These are phyloP conservation scores for Pelodytes ibericus DNA, from an alignment of 2,797 vertebrate species.

Conservation along the genomic window DNA sequence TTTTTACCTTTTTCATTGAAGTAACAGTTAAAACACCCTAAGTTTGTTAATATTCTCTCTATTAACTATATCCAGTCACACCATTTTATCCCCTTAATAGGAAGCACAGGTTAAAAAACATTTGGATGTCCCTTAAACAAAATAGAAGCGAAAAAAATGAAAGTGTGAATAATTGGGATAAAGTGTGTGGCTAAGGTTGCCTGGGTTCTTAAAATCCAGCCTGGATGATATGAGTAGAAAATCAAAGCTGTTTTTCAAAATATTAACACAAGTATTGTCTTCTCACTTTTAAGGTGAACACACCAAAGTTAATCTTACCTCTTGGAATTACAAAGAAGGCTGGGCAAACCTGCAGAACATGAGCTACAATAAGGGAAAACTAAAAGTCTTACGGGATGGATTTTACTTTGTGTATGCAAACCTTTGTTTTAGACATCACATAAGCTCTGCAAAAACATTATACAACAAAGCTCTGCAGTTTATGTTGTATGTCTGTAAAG, in stretches of 20 bases:
- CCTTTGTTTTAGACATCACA: slow-evolving; percentile 89
- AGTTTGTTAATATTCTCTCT: no score
- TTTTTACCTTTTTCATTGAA: no score
- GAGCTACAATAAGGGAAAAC: slow-evolving; percentile 83
- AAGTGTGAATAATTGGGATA: no score
- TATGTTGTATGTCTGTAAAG: slow-evolving; percentile 88
- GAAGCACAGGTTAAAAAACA: no score
- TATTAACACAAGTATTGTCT: background rate
- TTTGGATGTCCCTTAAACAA: no score
- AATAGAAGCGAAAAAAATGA: no score
- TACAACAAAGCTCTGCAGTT: slow-evolving; percentile 82
- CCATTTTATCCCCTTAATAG: no score
- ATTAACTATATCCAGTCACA: no score
- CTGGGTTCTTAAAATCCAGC: no score
- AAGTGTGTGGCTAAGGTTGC: no score
- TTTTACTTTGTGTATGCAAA: slow-evolving; percentile 96
- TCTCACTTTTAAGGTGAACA: slow-evolving; percentile 18
- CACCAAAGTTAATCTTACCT: slow-evolving; percentile 73
- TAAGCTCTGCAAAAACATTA: slow-evolving; percentile 62
- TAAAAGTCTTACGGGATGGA: slow-evolving; percentile 84
- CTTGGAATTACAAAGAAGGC: slow-evolving; percentile 85
- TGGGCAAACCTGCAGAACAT: slow-evolving; percentile 80
- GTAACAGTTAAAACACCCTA: no score
- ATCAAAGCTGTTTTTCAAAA: background rate
- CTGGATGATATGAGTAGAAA: background rate